Conservation (phyloP, 2,888 invertebrate genomes). For the Tenthredo scrophulariae region DNA sequence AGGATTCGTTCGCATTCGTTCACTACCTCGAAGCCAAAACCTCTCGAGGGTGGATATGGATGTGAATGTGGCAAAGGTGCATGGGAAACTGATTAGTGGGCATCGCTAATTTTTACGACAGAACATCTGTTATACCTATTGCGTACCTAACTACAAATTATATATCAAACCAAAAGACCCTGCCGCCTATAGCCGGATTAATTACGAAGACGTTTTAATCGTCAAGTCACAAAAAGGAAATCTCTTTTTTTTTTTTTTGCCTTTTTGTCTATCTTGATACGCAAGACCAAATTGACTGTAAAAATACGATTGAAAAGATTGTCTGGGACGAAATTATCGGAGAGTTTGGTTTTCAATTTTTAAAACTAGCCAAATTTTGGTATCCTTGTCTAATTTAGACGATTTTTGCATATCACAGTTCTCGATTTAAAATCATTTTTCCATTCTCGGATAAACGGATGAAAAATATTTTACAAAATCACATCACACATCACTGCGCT, state of each 20-base stretch:
- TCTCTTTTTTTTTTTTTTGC: not conserved
- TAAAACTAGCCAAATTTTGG: not conserved
- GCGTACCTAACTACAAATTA: constrained; percentile 25
- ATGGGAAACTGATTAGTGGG: constrained; percentile 51
- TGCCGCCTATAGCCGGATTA: constrained; percentile 16
- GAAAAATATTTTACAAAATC: not conserved
- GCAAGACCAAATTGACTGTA: not conserved
- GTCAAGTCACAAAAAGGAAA: not conserved
- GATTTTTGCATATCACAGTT: not conserved
- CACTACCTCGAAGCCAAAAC: not conserved
- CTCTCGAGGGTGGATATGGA: not conserved
- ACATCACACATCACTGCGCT: not conserved
- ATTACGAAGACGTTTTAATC: constrained; percentile 38
- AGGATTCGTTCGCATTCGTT: constrained; percentile 28
- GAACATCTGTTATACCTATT: constrained; percentile 42
- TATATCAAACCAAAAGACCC: not conserved
- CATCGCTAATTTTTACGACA: constrained; percentile 49
- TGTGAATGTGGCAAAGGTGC: constrained; percentile 12
- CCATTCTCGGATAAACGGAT: not conserved
- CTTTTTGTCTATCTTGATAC: not conserved
- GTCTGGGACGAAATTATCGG: not conserved
- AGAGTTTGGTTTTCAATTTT: not conserved
- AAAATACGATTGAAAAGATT: not conserved
- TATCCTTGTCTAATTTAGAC: not conserved
- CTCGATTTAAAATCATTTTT: not conserved